phyloP scores from a whole-genome alignment of 35 echinoderm and acorn worm species.

The Heliocidaris erythrogramma region DNA sequence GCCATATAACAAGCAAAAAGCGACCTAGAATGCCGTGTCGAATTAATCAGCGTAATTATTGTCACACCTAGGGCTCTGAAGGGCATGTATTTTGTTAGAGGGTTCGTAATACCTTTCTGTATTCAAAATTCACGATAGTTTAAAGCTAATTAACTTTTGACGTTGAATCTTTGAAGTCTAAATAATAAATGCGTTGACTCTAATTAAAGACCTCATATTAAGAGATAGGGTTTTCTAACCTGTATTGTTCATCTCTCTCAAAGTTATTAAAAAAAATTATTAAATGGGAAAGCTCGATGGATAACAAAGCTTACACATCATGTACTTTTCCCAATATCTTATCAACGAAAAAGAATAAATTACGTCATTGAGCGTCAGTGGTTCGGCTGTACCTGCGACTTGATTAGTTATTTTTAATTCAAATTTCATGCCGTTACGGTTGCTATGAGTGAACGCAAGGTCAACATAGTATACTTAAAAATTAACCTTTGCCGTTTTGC shows the following conservation, averaged over 20 bases:
- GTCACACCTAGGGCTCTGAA: not conserved
- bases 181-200: not conserved
- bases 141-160: slow-evolving; percentile 4
- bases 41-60: slow-evolving; percentile 7
- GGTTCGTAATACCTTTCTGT: not conserved
- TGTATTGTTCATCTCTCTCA: not conserved
- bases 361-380: too few species aligned
- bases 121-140: not conserved
- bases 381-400: too few species aligned
- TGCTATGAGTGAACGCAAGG: too few species aligned
- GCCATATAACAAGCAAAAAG: not conserved
- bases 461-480: too few species aligned
- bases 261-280: not conserved
- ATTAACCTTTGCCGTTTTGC: too few species aligned
- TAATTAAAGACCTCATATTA: not conserved
- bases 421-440: too few species aligned
- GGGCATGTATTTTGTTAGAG: not conserved
- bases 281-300: not conserved
- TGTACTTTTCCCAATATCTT: not conserved
- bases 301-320: not conserved
- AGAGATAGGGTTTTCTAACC: not conserved
- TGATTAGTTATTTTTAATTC: too few species aligned
- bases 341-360: not conserved
- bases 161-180: not conserved
- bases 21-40: not conserved